Conservation (phyloP, 2,888 invertebrate species). For the Mystacides longicornis region DNA sequence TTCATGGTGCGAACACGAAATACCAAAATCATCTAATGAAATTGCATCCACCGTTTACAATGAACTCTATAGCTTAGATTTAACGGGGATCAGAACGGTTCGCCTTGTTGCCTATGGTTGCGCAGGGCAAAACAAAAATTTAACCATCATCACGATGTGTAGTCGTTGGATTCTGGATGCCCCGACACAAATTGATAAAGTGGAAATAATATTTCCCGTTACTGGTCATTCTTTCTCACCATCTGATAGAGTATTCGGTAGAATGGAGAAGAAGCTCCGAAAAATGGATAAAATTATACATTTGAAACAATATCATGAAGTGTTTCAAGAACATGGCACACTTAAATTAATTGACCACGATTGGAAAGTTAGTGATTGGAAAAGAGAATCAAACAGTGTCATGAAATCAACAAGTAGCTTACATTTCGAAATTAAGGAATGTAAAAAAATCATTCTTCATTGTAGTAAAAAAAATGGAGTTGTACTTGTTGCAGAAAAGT, state of each 20-base stretch:
- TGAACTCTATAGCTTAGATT: not conserved
- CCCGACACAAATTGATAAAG: not conserved
- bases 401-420: not conserved
- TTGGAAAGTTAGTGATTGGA: not conserved
- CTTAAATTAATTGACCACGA: not conserved
- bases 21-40: not conserved
- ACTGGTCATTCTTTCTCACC: not conserved
- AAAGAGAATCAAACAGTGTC: not conserved
- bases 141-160: not conserved
- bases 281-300: slow-evolving; percentile 24
- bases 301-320: slow-evolving; percentile 27
- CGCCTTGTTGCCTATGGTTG: not conserved
- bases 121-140: not conserved
- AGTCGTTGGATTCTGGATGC: not conserved
- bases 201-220: not conserved
- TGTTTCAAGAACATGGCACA: slow-evolving; percentile 12
- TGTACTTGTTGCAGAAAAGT: not conserved
- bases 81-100: not conserved
- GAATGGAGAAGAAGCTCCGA: slow-evolving; percentile 27
- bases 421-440: not conserved
- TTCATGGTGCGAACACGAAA: not conserved
- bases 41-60: not conserved
- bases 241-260: slow-evolving; percentile 8
- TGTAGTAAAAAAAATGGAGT: not conserved
- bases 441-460: not conserved